Base-by-base conservation (phyloP, 2,797 vertebrate species). In the Gymnopithys bicolor region DNA sequence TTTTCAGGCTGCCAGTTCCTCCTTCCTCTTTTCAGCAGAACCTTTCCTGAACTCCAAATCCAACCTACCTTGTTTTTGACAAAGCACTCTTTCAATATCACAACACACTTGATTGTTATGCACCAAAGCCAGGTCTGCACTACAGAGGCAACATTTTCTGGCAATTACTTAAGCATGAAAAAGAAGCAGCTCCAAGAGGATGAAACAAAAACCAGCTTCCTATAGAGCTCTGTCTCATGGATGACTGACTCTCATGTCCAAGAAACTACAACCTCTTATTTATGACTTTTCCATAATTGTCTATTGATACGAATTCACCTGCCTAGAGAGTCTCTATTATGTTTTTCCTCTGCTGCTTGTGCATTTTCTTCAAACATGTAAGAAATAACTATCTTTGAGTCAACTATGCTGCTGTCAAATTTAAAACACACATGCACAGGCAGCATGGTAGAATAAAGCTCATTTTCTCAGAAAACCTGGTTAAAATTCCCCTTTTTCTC, bases 261-360 rank as follows among this genome's bases (percentile, higher is more conserved):
- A 84, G 41, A 46, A 87, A 81, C 48, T 10, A 39, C 18, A 81
- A 84, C 37, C 16, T 60, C 46, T 24, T 58, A 51, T 5, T 86
- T 62, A 69, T 78, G 79, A 52, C 32, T 90, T 80, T 81, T 84
- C 43, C 39, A 9, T 89, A 91, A 91, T 46, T 81, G 41, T 69
- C 73, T 91, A 66, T 41, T 78, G 69, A 84, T 81, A 90, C 66
- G 76, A 86, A 88, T 69, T 91, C 48, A 78, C 62, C 69, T 89
- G 37, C 71, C 81, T 78, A 48, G 39, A 79, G n/a, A 52, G 35
- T 71, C 51, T 73, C 71, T 53, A 19, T 68, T 25, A 22, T 86
- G 37, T 66, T 94, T 83, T 83, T 48, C 46, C 51, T 84, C 53
- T 48, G 2, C 35, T 55, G 19, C 24, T 73, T 51, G 15, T 10